Evolutionary conservation across 35 echinoderm and acorn worm genomes (phyloP), one percentile per base, ranked within the genome.

Genomic region (Ophioderma brevispina): DNA sequence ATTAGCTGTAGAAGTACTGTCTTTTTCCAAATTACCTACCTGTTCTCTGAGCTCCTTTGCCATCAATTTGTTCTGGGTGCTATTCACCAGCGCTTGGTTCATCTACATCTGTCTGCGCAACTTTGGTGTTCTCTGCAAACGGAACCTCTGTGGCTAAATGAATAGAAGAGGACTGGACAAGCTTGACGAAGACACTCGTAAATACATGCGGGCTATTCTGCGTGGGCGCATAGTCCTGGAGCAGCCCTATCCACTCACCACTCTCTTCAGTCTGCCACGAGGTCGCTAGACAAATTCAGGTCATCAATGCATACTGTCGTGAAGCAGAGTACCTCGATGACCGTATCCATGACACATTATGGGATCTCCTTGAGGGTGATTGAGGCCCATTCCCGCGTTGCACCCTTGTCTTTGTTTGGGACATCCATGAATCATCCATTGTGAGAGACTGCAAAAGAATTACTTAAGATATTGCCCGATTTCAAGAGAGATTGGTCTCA

Each of bases 271-370:
- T 93, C 17, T 90, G 87, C 10, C 93, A 98, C 55, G 96, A 98
- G 78, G 86, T 98, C 0, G 78, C 96, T 25, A 40, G 96, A 28
- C 96, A 98, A 80, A 98, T 98, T 39, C 96, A 98, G 52, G 95
- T 98, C 63, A 95, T 98, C 36, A 98, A 98, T 87, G 96, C 96
- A 21, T 98, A 98, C 87, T 98, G 96, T 52, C 80, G 96, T 38
- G 96, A 98, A 37, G 93, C 96, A 31, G 96, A 98, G 84, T 75
- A 87, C 42, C 90, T 98, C 0, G 76, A 85, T 39, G 96, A 98
- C 64, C 96, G 90, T 10, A 93, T 95, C 32, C 96, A 98, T 78
- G 96, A 98, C 75, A 89, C 96, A 55, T 80, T 98, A 11, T 98
- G 96, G 96, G 96, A 98, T 79, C 88, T 98, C 15, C 80, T 98